phyloP scores from a whole-genome alignment of 1,140 invertebrate species.

The Agrypnia vestita region DNA sequence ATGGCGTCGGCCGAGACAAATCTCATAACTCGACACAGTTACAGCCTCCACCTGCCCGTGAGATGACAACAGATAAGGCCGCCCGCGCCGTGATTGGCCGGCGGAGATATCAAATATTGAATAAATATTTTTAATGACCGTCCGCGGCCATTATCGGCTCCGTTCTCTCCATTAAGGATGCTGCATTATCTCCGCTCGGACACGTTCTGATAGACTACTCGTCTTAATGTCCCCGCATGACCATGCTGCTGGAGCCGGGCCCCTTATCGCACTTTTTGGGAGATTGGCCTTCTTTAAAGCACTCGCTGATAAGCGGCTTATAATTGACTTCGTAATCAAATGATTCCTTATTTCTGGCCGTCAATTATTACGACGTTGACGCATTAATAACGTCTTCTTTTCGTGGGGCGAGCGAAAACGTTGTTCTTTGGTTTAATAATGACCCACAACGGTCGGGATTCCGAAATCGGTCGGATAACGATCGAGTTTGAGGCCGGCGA shows the following conservation, averaged over 20 bases:
- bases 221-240: slow-evolving; percentile 51
- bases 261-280: slow-evolving; percentile 18
- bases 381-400: no score
- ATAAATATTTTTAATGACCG: slow-evolving; percentile 56
- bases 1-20: slow-evolving; percentile 31
- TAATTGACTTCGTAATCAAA: slow-evolving; percentile 31
- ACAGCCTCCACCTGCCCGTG: slow-evolving; percentile 21
- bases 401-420: no score
- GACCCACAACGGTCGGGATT: neutral
- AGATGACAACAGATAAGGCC: slow-evolving; percentile 30
- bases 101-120: slow-evolving; percentile 49
- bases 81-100: slow-evolving; percentile 12
- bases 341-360: slow-evolving; percentile 15
- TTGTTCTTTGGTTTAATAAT: neutral
- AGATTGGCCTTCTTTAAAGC: slow-evolving; percentile 13
- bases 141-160: slow-evolving; percentile 45
- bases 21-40: slow-evolving; percentile 36
- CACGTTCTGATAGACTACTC: slow-evolving; percentile 56
- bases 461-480: no score
- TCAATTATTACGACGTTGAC: neutral
- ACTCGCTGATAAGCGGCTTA: slow-evolving; percentile 27
- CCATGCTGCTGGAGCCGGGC: slow-evolving; percentile 30
- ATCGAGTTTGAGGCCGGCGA: no score
- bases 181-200: slow-evolving; percentile 52
- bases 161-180: slow-evolving; percentile 55